Evolutionary conservation across 2,797 vertebrate genomes (phyloP).

Genomic region (Columba guinea): DNA sequence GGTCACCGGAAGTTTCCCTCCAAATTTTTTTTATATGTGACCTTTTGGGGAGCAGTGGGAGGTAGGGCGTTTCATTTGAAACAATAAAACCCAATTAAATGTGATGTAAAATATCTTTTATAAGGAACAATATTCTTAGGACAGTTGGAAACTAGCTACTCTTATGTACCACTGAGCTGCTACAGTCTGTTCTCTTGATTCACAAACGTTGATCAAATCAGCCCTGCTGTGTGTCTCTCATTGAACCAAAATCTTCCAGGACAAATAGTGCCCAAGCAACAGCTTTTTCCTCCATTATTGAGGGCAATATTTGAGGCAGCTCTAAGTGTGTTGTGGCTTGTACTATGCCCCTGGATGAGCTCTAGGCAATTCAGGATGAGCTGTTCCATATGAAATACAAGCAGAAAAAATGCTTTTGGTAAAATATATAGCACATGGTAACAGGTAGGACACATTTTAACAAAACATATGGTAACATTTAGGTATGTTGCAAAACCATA

Average conservation of each 20-base stretch:
- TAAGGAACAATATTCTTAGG: not conserved
- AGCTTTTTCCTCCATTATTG: not conserved
- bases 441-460: not conserved
- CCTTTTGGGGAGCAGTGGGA: not conserved
- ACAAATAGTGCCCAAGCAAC: not conserved
- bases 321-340: not conserved
- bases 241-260: not conserved
- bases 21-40: not conserved
- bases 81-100: not conserved
- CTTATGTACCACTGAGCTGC: not conserved
- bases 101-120: not conserved
- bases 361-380: not conserved
- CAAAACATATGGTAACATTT: not conserved
- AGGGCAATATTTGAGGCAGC: not conserved
- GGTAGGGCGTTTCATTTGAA: not conserved
- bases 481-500: not conserved
- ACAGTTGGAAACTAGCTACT: not conserved
- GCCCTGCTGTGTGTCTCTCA: not conserved
- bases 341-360: not conserved
- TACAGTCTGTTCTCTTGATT: not conserved
- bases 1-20: conserved; percentile 55
- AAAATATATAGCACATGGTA: not conserved
- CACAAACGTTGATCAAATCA: not conserved
- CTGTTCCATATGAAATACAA: not conserved
- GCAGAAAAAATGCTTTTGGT: not conserved